Evolutionary conservation across 1,140 invertebrate genomes (phyloP).

Genomic region (Hesperophylax magnus): DNA sequence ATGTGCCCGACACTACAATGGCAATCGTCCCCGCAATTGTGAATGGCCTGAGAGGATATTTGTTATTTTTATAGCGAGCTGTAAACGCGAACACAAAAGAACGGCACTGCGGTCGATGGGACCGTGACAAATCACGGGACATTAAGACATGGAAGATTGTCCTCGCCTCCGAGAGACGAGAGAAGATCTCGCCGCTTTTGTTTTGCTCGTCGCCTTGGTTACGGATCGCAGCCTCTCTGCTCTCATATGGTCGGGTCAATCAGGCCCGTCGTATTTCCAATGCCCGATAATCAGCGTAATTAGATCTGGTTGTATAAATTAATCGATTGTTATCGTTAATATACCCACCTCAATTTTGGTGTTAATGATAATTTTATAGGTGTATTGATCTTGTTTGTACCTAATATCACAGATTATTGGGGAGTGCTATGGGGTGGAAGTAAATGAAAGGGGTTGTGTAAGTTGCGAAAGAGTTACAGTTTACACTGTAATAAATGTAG

Average conservation of each 20-base stretch:
- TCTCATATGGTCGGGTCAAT: too few species aligned
- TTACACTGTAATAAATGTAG: too few species aligned
- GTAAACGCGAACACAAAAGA: constrained; percentile 41
- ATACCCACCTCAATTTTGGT: too few species aligned
- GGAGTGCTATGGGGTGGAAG: too few species aligned
- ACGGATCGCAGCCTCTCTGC: neutral
- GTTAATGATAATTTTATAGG: too few species aligned
- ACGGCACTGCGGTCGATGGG: constrained; percentile 45
- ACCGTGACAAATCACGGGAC: constrained; percentile 50
- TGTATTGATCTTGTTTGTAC: too few species aligned
- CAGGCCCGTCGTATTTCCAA: neutral
- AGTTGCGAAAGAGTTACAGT: too few species aligned
- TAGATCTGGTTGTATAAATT: too few species aligned
- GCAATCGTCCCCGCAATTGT: constrained; percentile 14
- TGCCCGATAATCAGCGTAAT: too few species aligned
- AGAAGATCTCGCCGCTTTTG: constrained; percentile 32
- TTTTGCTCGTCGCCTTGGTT: constrained; percentile 38
- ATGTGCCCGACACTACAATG: constrained; percentile 12
- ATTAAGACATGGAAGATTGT: constrained; percentile 46
- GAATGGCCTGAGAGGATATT: constrained; percentile 28
- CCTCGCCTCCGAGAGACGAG: constrained; percentile 27
- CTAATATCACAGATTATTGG: too few species aligned
- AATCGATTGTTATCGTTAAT: too few species aligned
- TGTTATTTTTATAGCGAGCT: constrained; percentile 48
- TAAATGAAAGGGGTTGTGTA: too few species aligned